Percentiles rank a stretch among this genome's conserved stretches.
These are phyloP conservation scores for Ailurus styani DNA, from an alignment of 2,113 vertebrate genomes.

Conservation along the genomic window DNA sequence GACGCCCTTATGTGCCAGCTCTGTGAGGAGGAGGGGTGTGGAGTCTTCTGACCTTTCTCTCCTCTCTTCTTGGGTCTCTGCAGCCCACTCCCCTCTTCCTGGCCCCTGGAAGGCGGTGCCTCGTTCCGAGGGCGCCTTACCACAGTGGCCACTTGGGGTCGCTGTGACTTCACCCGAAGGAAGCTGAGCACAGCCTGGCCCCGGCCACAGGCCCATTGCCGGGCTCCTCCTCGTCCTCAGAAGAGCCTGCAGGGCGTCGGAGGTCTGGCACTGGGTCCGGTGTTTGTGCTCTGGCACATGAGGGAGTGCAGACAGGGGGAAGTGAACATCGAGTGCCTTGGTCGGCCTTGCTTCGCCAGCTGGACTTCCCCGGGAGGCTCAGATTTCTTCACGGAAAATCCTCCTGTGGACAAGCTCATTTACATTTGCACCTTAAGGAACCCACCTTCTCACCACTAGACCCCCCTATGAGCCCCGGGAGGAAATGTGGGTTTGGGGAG, in stretches of 20 bases:
- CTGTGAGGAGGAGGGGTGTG: not conserved
- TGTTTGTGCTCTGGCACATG: not conserved
- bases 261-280: not conserved
- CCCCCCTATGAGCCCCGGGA: not conserved
- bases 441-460: not conserved
- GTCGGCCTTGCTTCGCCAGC: not conserved
- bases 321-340: not conserved
- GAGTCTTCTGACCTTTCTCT: not conserved
- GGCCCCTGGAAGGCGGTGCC: not conserved
- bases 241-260: not conserved
- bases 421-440: not conserved
- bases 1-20: accelerated
- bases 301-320: not conserved
- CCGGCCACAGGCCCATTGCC: not conserved
- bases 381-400: not conserved
- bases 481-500: not conserved
- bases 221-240: not conserved
- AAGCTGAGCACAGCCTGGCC: not conserved
- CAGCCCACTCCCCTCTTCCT: not conserved
- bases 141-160: conserved; percentile 61
- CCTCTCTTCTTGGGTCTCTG: not conserved
- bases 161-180: conserved; percentile 59
- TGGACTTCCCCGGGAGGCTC: not conserved
- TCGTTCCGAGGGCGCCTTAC: not conserved
- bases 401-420: not conserved